Conservation (phyloP, 2,888 invertebrate genomes). For the Drymonia ruficornis region DNA sequence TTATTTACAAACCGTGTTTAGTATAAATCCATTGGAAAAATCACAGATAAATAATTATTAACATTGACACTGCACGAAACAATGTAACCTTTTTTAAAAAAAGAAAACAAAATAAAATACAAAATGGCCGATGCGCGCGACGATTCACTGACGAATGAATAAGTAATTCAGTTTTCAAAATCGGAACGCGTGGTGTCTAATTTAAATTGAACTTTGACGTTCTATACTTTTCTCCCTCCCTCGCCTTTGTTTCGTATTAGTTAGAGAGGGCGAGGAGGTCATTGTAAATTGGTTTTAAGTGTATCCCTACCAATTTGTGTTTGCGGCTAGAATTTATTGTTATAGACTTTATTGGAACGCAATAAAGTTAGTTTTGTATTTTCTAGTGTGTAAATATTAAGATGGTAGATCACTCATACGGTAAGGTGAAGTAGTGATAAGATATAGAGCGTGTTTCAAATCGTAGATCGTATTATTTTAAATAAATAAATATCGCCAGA, state of each 20-base stretch:
- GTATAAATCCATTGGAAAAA: neutral
- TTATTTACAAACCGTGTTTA: neutral
- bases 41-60: conserved; percentile 3
- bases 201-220: conserved; percentile 42
- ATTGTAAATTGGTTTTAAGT: conserved; percentile 37
- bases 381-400: conserved; percentile 22
- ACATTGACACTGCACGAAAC: conserved; percentile 14
- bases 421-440: conserved; percentile 75
- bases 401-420: conserved; percentile 64
- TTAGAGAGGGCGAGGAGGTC: conserved; percentile 45
- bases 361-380: conserved; percentile 29
- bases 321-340: conserved; percentile 16
- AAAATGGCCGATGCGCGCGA: conserved; percentile 56
- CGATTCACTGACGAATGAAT: conserved; percentile 69
- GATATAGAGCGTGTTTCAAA: conserved; percentile 60
- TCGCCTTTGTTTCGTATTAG: conserved; percentile 18
- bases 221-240: conserved; percentile 38
- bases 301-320: conserved; percentile 35
- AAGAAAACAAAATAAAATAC: conserved; percentile 47
- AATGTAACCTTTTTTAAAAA: conserved; percentile 7
- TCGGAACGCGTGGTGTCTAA: conserved; percentile 58
- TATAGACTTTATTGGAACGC: conserved; percentile 21
- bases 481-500: too few species aligned
- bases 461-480: neutral
- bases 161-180: conserved; percentile 75